These are phyloP conservation scores for Pinna nobilis DNA, from an alignment of 1,140 invertebrate species.

Conservation along the genomic window DNA sequence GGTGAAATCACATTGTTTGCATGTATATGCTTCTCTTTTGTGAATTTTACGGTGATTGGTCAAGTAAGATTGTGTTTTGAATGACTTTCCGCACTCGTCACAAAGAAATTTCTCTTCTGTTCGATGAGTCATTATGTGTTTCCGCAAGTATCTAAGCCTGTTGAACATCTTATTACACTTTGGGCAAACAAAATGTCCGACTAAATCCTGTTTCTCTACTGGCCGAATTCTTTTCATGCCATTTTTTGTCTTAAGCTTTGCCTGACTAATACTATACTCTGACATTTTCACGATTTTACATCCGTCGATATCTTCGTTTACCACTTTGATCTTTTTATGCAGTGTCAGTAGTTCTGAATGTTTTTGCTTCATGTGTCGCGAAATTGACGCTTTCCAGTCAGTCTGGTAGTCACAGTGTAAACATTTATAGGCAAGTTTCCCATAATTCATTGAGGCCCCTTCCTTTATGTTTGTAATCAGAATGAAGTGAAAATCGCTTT, in stretches of 20 bases:
- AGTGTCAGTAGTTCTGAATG: conserved; percentile 54
- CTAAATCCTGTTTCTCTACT: conserved; percentile 63
- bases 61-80: conserved; percentile 64
- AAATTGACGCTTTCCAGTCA: conserved; percentile 55
- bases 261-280: conserved; percentile 24
- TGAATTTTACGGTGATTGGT: conserved; percentile 62
- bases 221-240: background rate
- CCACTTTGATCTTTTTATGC: conserved; percentile 46
- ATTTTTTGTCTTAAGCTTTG: background rate
- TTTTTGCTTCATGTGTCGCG: conserved; percentile 58
- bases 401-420: conserved; percentile 61
- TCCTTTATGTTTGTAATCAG: conserved; percentile 42
- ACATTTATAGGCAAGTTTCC: conserved; percentile 57
- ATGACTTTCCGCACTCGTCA: conserved; percentile 67
- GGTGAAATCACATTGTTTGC: conserved; percentile 68
- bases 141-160: conserved; percentile 64
- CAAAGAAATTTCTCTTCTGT: conserved; percentile 62
- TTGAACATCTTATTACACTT: conserved; percentile 68
- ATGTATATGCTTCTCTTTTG: conserved; percentile 56
- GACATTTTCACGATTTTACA: conserved; percentile 26
- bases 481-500: conserved; percentile 61
- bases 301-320: conserved; percentile 4
- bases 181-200: conserved; percentile 60
- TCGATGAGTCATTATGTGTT: conserved; percentile 59
- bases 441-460: conserved; percentile 44